Conservation (phyloP, 2,888 invertebrate species). For the Lacanobia wlatinum region DNA sequence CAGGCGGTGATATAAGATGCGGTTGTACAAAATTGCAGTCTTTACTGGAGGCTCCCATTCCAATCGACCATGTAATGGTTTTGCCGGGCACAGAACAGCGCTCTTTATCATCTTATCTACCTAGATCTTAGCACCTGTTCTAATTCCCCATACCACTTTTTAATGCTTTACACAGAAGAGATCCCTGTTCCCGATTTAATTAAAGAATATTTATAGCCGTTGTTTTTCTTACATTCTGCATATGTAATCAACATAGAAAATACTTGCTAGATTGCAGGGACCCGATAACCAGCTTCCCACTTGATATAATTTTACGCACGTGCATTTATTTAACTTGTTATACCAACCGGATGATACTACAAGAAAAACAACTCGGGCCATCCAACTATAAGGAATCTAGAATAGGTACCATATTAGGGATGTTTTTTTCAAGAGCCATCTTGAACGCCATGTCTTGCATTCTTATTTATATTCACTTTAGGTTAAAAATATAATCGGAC, state of each 20-base stretch:
- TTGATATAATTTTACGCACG: slow-evolving; percentile 26
- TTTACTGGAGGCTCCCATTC: neutral
- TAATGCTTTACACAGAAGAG: neutral
- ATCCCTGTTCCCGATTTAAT: slow-evolving; percentile 8
- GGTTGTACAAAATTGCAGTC: too few relatives aligned
- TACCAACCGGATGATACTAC: slow-evolving; percentile 23
- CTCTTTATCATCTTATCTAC: neutral
- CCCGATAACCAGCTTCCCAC: slow-evolving; percentile 35
- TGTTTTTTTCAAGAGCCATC: neutral
- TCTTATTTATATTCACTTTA: neutral
- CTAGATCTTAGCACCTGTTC: neutral
- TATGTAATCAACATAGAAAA: slow-evolving; percentile 17
- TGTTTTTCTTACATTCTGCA: slow-evolving; percentile 17
- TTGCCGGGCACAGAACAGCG: neutral
- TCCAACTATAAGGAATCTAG: slow-evolving; percentile 1
- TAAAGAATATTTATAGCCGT: slow-evolving; percentile 13
- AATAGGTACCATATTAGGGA: neutral
- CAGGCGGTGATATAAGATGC: too few relatives aligned
- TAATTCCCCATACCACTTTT: neutral
- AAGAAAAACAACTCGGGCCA: slow-evolving; percentile 16
- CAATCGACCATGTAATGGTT: slow-evolving; percentile 4
- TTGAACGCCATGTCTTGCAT: neutral
- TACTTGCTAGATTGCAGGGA: slow-evolving; percentile 13
- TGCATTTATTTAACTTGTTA: slow-evolving; percentile 54
- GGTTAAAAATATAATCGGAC: neutral